Percentiles rank a stretch among this genome's conserved stretches.
Evolutionary conservation across 2,888 invertebrate species (phyloP).

Genomic region (Heliconius sara): DNA sequence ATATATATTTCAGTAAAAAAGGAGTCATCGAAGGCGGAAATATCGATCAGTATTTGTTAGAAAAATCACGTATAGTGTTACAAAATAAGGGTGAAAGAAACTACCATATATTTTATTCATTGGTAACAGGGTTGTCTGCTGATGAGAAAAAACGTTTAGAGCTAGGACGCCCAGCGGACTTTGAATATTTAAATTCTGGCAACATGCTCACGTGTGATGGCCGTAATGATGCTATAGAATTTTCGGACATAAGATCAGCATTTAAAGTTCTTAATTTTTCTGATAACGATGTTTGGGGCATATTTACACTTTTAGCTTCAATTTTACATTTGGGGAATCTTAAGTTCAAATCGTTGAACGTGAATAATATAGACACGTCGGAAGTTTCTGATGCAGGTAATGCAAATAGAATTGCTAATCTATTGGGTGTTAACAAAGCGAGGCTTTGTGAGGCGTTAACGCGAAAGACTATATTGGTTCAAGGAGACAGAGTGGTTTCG

Average conservation of each 20-base stretch:
- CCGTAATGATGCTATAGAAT: conserved; percentile 92
- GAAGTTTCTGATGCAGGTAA: conserved; percentile 90
- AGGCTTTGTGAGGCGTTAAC: conserved; percentile 92
- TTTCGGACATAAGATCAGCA: conserved; percentile 94
- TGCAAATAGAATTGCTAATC: conserved; percentile 87
- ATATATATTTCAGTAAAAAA: conserved; percentile 91
- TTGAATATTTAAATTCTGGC: conserved; percentile 92
- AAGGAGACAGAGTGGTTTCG: conserved; percentile 91
- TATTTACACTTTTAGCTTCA: conserved; percentile 92
- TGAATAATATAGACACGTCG: conserved; percentile 94
- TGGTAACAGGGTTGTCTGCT: conserved; percentile 91
- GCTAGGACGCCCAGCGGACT: conserved; percentile 88
- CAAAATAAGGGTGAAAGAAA: conserved; percentile 95
- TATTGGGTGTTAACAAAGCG: conserved; percentile 88
- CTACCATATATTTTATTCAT: conserved; percentile 97
- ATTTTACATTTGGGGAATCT: conserved; percentile 96
- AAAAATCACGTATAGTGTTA: conserved; percentile 96
- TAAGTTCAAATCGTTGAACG: conserved; percentile 89
- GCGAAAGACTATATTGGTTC: conserved; percentile 92
- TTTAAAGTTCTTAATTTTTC: conserved; percentile 95
- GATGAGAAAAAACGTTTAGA: conserved; percentile 92
- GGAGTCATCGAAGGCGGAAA: conserved; percentile 96
- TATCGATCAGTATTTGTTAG: conserved; percentile 97
- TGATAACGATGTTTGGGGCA: conserved; percentile 92
- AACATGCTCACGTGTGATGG: conserved; percentile 90